phyloP scores from a whole-genome alignment of 2,113 vertebrate genomes.

The Melospiza melodia region DNA sequence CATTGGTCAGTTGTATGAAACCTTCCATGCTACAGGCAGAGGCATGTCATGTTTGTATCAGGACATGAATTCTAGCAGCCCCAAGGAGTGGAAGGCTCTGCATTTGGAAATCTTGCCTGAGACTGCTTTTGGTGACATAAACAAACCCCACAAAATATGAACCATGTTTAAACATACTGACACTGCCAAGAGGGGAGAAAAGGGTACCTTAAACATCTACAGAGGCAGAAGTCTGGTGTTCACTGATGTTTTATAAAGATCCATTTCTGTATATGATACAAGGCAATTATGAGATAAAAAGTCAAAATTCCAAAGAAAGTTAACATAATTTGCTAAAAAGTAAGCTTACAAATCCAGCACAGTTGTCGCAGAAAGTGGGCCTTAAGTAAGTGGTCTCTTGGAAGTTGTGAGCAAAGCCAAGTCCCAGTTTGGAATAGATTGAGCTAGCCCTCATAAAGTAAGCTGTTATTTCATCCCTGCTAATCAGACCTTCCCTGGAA shows the following conservation, averaged over 20 bases:
- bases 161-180: neutral
- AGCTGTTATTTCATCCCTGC: constrained; percentile 92
- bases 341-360: constrained; percentile 93
- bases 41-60: neutral
- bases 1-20: neutral
- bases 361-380: constrained; percentile 97
- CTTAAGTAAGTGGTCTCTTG: constrained; percentile 96
- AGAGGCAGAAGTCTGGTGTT: neutral
- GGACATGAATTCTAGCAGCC: neutral
- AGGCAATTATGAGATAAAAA: neutral
- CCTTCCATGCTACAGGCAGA: neutral
- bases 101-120: neutral
- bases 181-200: neutral
- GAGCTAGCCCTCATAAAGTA: constrained; percentile 97
- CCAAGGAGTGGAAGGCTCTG: neutral
- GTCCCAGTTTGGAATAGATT: constrained; percentile 93
- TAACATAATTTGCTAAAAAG: neutral
- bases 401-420: constrained; percentile 94
- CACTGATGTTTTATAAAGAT: neutral
- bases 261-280: neutral
- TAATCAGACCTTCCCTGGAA: constrained; percentile 90
- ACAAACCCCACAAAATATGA: neutral
- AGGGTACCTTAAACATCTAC: neutral
- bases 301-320: neutral
- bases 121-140: neutral